Evolutionary conservation across 2,797 vertebrate genomes (phyloP), one percentile per base, ranked within the genome.

Genomic region (Centropyge bicolor): DNA sequence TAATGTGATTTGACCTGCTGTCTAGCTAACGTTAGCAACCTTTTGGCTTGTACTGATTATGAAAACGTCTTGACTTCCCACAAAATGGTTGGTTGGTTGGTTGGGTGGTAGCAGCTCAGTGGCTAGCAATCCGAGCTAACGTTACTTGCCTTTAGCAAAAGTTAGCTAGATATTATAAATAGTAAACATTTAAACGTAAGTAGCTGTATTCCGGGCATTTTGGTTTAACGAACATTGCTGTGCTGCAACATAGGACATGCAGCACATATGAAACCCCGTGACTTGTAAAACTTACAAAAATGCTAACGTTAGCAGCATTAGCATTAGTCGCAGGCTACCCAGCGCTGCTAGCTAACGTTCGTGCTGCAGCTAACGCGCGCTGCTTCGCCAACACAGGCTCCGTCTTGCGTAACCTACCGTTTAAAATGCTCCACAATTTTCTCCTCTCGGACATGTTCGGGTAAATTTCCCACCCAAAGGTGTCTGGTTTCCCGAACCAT

Each of bases 401-500:
- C 80, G 70, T 91, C 93, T 94, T 92, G 92, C 91, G 91, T 91
- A 94, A 96, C 97, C 95, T 95, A 99, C 98, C 98, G 96, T 96
- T 99, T 99, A 95, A 99, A 99, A 96, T 99, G 97, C 90, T 99
- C 98, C 94, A 99, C 97, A 85, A 99, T 99, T 88, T 99, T 99
- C 94, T 99, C 98, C 86, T 99, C 98, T 90, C 98, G 97, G 85
- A 99, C 98, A 86, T 98, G 98, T 96, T 99, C 98, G 95, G 98
- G 98, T 95, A 99, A 96, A 96, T 99, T 99, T 93, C 98, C 98
- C 96, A 99, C 98, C 98, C 98, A 99, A 83, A 99, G 97, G 95
- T 99, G 98, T 96, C 98, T 98, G 96, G 98, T 99, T 96, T 99
- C 98, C 96, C 98, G 98, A 94, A 99, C 98, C 98, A 99, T 99